Evolutionary conservation across 2,113 vertebrate species (phyloP).

Genomic region (Semnornis frantzii): DNA sequence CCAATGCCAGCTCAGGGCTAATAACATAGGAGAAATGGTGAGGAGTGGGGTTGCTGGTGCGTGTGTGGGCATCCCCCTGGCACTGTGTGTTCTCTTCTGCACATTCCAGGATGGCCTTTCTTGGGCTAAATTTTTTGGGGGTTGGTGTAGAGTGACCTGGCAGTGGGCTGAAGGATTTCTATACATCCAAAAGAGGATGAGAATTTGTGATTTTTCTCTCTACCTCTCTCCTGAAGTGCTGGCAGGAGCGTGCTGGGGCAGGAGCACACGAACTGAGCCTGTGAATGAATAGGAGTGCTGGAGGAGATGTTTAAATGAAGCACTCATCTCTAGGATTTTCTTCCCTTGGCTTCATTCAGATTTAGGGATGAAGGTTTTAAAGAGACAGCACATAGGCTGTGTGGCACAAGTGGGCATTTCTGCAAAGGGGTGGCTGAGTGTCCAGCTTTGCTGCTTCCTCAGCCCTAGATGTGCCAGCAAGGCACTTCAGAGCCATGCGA

Average conservation of each 20-base stretch:
- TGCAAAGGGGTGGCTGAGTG: neutral
- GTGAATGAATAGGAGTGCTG: neutral
- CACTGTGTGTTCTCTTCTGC: neutral
- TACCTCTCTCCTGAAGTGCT: neutral
- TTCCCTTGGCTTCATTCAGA: conserved; percentile 48
- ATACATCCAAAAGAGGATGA: neutral
- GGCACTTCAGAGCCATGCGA: neutral
- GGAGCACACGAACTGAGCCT: neutral
- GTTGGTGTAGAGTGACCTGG: neutral
- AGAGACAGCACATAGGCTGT: neutral
- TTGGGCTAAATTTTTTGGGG: neutral
- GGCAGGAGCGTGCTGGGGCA: neutral
- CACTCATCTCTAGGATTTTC: neutral
- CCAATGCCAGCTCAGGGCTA: neutral
- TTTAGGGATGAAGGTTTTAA: conserved; percentile 36
- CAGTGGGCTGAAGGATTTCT: neutral
- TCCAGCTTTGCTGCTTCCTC: neutral
- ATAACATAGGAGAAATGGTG: neutral
- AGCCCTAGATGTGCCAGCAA: fast-evolving
- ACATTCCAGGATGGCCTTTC: fast-evolving
- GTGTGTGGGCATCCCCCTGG: neutral
- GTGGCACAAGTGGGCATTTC: neutral
- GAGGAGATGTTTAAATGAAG: neutral
- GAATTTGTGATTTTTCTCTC: neutral
- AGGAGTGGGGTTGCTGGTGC: neutral